Evolutionary conservation across 92 coral and sea anemone genomes (phyloP).

Genomic region (Phenganax marumi): DNA sequence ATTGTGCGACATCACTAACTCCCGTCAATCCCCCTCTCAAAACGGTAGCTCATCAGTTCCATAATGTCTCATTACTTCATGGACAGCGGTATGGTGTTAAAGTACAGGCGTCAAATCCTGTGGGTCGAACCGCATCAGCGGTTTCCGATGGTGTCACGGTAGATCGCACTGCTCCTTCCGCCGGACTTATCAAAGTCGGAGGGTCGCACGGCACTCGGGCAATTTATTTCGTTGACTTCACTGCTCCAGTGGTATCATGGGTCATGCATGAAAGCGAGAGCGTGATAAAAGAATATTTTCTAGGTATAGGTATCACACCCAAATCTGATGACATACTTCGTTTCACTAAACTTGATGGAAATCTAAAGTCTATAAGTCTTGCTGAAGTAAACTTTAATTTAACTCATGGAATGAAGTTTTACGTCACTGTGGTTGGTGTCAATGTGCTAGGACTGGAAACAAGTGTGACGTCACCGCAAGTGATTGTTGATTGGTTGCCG

Average conservation of each 20-base stretch:
- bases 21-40: constrained; percentile 51
- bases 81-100: constrained; percentile 82
- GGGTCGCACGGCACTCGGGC: constrained; percentile 68
- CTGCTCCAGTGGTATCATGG: constrained; percentile 90
- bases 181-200: constrained; percentile 59
- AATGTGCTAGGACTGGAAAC: constrained; percentile 83
- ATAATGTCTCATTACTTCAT: constrained; percentile 73
- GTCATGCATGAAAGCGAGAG: constrained; percentile 81
- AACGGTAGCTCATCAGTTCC: constrained; percentile 72
- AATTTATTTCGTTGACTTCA: constrained; percentile 56
- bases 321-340: constrained; percentile 66
- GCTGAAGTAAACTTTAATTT: constrained; percentile 71
- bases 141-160: constrained; percentile 90
- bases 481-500: constrained; percentile 89
- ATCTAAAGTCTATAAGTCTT: constrained; percentile 63
- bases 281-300: constrained; percentile 67
- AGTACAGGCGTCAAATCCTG: constrained; percentile 74
- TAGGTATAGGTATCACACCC: constrained; percentile 76
- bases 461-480: constrained; percentile 75
- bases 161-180: constrained; percentile 79
- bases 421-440: constrained; percentile 70
- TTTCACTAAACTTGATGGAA: constrained; percentile 58
- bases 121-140: constrained; percentile 70
- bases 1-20: constrained; percentile 66
- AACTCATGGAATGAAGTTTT: constrained; percentile 67